Evolutionary conservation across 2,113 vertebrate genomes (phyloP).

Genomic region (Gallinago paraguaiae): DNA sequence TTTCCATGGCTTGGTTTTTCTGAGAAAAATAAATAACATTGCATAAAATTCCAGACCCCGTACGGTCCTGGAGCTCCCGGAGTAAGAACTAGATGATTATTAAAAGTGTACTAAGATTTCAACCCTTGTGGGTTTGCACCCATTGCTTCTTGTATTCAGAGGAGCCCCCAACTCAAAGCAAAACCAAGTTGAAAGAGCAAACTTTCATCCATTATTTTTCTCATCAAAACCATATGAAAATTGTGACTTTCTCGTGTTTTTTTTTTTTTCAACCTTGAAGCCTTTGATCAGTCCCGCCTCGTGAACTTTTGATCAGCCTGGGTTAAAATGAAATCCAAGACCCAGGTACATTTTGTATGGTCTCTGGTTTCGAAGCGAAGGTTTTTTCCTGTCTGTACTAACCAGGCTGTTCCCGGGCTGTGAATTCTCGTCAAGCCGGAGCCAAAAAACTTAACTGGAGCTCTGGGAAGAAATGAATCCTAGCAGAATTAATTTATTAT

Average conservation of each 20-base stretch:
- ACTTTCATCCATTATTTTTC: slow-evolving; percentile 36
- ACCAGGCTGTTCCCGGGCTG: background rate
- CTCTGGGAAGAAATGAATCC: background rate
- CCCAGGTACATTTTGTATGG: background rate
- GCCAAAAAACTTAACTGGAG: background rate
- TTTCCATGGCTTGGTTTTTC: background rate
- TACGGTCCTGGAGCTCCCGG: background rate
- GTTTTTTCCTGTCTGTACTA: background rate
- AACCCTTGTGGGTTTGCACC: accelerated
- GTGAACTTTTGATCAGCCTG: background rate
- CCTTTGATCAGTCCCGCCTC: slow-evolving; percentile 37
- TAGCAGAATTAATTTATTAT: background rate
- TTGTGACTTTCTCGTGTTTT: background rate
- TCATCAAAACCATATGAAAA: slow-evolving; percentile 51
- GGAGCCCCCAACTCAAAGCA: slow-evolving; percentile 8
- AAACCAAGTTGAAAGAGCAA: slow-evolving; percentile 28
- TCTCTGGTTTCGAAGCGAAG: background rate
- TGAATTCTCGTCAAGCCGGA: background rate
- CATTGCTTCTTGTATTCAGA: background rate
- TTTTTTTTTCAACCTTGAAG: background rate
- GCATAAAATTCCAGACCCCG: background rate
- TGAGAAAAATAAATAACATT: background rate
- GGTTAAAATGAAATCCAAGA: background rate
- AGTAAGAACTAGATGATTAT: background rate
- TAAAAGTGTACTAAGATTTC: background rate